Base-by-base conservation (phyloP, 2,888 invertebrate species). In the Ennomos fuscantarius region DNA sequence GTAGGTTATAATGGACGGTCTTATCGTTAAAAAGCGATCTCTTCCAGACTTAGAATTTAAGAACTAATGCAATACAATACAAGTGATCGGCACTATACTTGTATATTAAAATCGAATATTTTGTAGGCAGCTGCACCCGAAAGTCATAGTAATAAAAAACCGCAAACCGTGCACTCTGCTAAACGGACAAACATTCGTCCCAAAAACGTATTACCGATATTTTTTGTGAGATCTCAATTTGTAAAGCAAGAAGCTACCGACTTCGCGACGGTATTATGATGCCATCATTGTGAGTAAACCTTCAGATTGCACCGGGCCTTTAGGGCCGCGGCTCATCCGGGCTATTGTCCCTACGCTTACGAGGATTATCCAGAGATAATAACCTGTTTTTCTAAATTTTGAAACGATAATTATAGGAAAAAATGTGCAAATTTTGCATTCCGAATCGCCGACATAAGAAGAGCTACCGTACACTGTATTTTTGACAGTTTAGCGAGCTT, bases 201-300 rank as follows among this genome's bases (percentile, higher is more conserved):
- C 65, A 72, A 75, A 72, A 74, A 74, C 55, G 71, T 70, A 73
- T 78, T 75, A 74, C 68, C 63, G 68, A 63, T 60, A 59, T 79
- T 86, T 86, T 89, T 88, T 84, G 76, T 64, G 35, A 47, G 53
- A 67, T 74, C 70, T 74, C 79, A 76, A 81, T 81, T 80, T 73
- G 77, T 74, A 86, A 87, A 87, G 88, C 87, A 86, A 89, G 89
- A 90, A 91, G 90, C 91, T 90, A 89, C 89, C 91, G 89, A 89
- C 90, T 90, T 90, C 79, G 72, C 82, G 86, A 86, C 88, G 84
- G 86, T 87, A 86, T 87, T 88, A 87, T 84, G 79, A 81, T 66
- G 69, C 76, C 63, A 63, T 84, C 74, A 77, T 90, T 90, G 87
- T 91, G 43, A 79, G 70, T 49, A 66, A 78, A 72, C 82, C 83